A percentile compares a stretch with the other conserved stretches of the same genome.
These are phyloP conservation scores for Lasioglossum marginatum DNA, from an alignment of 2,888 invertebrate species.

Conservation along the genomic window DNA sequence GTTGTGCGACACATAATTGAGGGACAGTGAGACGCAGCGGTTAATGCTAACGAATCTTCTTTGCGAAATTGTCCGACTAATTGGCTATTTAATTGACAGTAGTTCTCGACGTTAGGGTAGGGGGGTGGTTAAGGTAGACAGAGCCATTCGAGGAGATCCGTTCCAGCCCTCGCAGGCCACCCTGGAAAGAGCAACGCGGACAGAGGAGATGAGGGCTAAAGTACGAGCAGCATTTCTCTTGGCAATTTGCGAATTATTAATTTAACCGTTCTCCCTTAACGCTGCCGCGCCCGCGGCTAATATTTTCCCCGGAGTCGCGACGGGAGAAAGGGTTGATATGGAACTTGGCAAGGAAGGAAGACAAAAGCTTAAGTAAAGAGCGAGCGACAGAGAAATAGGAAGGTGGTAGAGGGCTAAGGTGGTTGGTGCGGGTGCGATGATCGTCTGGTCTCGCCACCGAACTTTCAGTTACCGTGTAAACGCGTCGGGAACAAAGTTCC, in stretches of 20 bases:
- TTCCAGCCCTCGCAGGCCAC: conserved; percentile 6
- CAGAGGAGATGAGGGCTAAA: not conserved
- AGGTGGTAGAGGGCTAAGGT: conserved; percentile 3
- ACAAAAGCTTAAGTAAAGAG: conserved; percentile 18
- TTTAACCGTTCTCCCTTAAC: conserved; percentile 72
- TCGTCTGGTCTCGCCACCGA: conserved; percentile 42
- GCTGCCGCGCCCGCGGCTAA: conserved; percentile 65
- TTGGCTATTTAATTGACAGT: conserved; percentile 55
- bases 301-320: conserved; percentile 60
- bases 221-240: conserved; percentile 59
- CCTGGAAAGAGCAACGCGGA: conserved; percentile 36
- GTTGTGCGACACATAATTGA: not conserved
- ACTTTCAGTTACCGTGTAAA: conserved; percentile 66
- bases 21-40: not conserved
- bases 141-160: conserved; percentile 13
- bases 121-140: conserved; percentile 25
- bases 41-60: conserved; percentile 33
- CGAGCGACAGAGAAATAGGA: not conserved
- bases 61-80: conserved; percentile 35
- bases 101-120: conserved; percentile 27
- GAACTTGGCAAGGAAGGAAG: conserved; percentile 14
- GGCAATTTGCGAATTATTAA: conserved; percentile 75
- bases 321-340: conserved; percentile 22
- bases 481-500: conserved; percentile 68
- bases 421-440: conserved; percentile 32